Percentiles rank a stretch among this genome's conserved stretches.
Conservation (phyloP, 2,888 invertebrate species). For the Stenolophus ochropezus region DNA sequence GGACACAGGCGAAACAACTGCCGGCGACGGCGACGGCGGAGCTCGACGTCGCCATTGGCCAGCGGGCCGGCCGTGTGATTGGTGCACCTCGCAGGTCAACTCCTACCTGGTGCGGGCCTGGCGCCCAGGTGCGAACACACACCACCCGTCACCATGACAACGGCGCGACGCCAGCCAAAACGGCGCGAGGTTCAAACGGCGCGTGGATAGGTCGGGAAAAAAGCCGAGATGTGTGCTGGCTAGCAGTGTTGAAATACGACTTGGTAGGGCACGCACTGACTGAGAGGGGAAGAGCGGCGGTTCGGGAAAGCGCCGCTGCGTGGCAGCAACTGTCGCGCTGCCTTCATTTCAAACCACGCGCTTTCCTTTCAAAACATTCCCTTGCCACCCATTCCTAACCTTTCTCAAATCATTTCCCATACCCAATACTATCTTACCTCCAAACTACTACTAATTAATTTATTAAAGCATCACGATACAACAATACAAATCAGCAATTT, state of each 20-base stretch:
- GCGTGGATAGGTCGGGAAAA: conserved; percentile 56
- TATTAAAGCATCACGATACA: no score
- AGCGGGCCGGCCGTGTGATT: conserved; percentile 69
- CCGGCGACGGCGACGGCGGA: conserved; percentile 70
- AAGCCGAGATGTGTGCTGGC: conserved; percentile 42
- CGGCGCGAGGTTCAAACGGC: conserved; percentile 32
- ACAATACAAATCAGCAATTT: no score
- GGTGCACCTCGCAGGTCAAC: conserved; percentile 72
- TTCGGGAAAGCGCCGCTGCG: conserved; percentile 1
- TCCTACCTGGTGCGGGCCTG: conserved; percentile 69
- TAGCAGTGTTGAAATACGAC: conserved; percentile 54
- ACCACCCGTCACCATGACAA: conserved; percentile 20
- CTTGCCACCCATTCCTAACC: no score
- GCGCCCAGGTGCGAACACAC: conserved; percentile 6
- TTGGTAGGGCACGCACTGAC: conserved; percentile 42
- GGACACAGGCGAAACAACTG: conserved; percentile 68
- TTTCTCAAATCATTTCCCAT: no score
- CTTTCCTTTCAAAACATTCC: not conserved
- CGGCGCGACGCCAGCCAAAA: not conserved
- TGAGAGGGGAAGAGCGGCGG: conserved; percentile 36
- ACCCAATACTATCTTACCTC: no score
- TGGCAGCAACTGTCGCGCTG: conserved; percentile 36
- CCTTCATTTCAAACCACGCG: not conserved
- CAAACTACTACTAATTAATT: no score
- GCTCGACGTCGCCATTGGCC: conserved; percentile 72